These are phyloP conservation scores for Engraulis encrasicolus DNA, from an alignment of 2,113 vertebrate species.

Conservation along the genomic window DNA sequence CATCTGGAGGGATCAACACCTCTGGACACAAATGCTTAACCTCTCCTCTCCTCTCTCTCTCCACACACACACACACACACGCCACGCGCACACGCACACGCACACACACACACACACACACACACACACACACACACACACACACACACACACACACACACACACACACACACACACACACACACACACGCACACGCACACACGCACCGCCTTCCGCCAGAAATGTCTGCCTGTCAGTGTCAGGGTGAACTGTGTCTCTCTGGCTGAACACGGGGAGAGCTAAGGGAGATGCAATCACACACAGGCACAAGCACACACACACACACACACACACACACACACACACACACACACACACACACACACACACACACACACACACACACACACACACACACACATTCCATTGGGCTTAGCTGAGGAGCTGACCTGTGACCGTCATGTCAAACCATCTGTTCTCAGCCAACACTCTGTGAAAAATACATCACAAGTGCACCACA, in stretches of 20 bases:
- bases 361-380: neutral
- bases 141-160: neutral
- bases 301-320: neutral
- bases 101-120: neutral
- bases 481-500: too few species aligned
- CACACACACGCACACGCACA: neutral
- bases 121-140: neutral
- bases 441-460: too few species aligned
- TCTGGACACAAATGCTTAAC: slow-evolving; percentile 30
- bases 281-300: neutral
- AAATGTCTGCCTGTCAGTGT: neutral
- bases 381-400: neutral
- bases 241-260: neutral
- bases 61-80: too few species aligned
- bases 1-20: slow-evolving; percentile 45
- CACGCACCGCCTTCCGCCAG: neutral
- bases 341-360: too few species aligned
- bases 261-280: neutral
- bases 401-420: too few species aligned
- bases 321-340: too few species aligned
- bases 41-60: slow-evolving; percentile 4
- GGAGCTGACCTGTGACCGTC: too few species aligned
- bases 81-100: neutral
- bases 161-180: neutral
- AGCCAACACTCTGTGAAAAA: too few species aligned